Base-by-base conservation (phyloP, 1,140 invertebrate genomes). In the Bathynomus jamesi region DNA sequence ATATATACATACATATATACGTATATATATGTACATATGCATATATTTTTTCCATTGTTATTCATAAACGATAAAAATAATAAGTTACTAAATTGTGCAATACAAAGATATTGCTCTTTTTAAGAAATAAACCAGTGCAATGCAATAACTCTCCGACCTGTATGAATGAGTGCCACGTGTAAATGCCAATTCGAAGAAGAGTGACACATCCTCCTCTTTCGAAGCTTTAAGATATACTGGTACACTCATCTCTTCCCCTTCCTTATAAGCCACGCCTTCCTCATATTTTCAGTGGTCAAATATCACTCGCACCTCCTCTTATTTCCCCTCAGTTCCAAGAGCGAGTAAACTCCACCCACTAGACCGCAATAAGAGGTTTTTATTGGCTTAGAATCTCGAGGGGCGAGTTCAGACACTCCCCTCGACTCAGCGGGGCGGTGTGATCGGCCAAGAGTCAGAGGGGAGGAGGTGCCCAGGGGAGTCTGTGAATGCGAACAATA, bases 401-500 rank as follows among this genome's bases (percentile, higher is more conserved):
- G 69, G 73, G 69, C 73, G 69, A 66, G 67, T 32, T 66, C 69
- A 61, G 69, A 61, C 32, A 71, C 69, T 75, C 73, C 73, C 73
- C 73, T 75, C 69, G 73, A 65, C 69, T 71, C 69, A 46, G 66
- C 67, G 70, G 71, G 67, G 67, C 62, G 67, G 71, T 63, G 69
- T 75, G 73, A 75, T 65, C 73, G 73, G 73, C 69, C 68, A 69
- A 28, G 13, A 61, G n/a, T 65, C 53, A 61, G 61, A 66, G 67
- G 73, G 74, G 73, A 64, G 67, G 76, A 70, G 76, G 76, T 77
- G 76, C 74, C 46, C 7, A 75, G 62, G 75, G 77, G 76, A 78
- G 74, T 66, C 72, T 67, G 65, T 74, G 67, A 74, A 73, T 75
- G 68, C 66, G 75, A 74, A 78, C 78, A 79, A 78, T 78, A 78